phyloP scores from a whole-genome alignment of 2,113 vertebrate species.

The Myxocyprinus asiaticus region DNA sequence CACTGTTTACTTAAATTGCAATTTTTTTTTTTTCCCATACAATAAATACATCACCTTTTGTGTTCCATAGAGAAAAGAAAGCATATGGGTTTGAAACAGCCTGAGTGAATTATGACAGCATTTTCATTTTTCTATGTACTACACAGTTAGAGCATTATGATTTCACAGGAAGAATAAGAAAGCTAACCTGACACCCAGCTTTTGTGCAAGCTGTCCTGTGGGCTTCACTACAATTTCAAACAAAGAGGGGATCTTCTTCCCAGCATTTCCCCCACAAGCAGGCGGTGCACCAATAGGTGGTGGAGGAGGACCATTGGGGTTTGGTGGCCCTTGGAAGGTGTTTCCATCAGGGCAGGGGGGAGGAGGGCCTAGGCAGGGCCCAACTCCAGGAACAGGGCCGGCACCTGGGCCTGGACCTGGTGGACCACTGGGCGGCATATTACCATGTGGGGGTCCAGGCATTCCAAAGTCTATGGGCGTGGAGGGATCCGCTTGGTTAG shows the following conservation, averaged over 20 bases:
- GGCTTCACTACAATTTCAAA: slow-evolving; percentile 95
- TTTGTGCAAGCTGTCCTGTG: slow-evolving; percentile 90
- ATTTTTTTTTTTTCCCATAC: no score
- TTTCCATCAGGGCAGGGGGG: slow-evolving; percentile 70
- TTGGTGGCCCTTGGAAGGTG: slow-evolving; percentile 73
- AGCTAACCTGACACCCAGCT: slow-evolving; percentile 86
- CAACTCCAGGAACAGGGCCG: slow-evolving; percentile 51
- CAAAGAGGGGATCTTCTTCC: slow-evolving; percentile 90
- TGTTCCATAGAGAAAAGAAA: no score
- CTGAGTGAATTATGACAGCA: no score
- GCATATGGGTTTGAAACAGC: no score
- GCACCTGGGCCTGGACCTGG: slow-evolving; percentile 56
- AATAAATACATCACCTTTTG: no score
- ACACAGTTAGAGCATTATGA: background rate
- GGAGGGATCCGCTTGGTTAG: slow-evolving; percentile 66
- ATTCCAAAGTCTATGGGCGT: slow-evolving; percentile 70
- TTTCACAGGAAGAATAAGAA: slow-evolving; percentile 4
- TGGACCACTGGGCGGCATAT: slow-evolving; percentile 59
- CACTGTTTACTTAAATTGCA: no score
- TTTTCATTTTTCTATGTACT: no score
- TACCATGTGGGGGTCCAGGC: slow-evolving; percentile 62
- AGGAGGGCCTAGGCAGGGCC: slow-evolving; percentile 64
- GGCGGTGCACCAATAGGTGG: slow-evolving; percentile 76
- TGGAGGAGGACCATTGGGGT: slow-evolving; percentile 69
- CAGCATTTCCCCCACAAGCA: slow-evolving; percentile 71